A percentile compares a stretch with the other conserved stretches of the same genome.
Evolutionary conservation across 2,797 vertebrate genomes (phyloP).

Genomic region (Vultur gryphus): DNA sequence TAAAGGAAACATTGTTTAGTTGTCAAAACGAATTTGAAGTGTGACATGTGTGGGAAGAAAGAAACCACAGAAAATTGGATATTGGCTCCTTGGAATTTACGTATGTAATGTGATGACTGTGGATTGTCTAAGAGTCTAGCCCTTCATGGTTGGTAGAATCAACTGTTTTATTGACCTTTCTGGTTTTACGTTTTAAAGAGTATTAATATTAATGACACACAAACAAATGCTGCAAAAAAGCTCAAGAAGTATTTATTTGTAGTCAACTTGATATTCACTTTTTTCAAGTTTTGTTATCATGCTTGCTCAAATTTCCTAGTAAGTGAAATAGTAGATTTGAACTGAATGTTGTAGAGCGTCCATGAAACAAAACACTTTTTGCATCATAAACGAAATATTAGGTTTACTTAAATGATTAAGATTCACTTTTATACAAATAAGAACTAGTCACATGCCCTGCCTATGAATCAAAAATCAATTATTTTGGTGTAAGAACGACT

Average conservation of each 20-base stretch:
- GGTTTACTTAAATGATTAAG: not conserved
- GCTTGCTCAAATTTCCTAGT: not conserved
- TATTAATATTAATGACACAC: slow-evolving; percentile 30
- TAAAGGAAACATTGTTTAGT: slow-evolving; percentile 64
- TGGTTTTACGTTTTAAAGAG: slow-evolving; percentile 28
- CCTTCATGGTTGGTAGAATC: slow-evolving; percentile 53
- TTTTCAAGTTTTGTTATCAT: not conserved
- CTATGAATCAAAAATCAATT: not conserved
- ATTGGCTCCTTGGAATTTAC: slow-evolving; percentile 62
- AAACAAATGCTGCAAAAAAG: not conserved
- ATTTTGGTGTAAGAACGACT: not conserved
- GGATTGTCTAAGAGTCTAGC: slow-evolving; percentile 45
- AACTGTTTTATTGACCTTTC: slow-evolving; percentile 36
- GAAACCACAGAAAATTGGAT: slow-evolving; percentile 58
- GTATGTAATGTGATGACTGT: slow-evolving; percentile 47
- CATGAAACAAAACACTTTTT: not conserved
- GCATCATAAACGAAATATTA: not conserved
- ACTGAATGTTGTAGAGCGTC: not conserved
- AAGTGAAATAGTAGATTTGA: not conserved
- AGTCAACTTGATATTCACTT: not conserved
- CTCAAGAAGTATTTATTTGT: not conserved
- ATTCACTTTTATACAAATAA: not conserved
- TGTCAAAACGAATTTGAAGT: slow-evolving; percentile 69
- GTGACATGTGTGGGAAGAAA: slow-evolving; percentile 47
- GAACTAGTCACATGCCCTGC: not conserved